phyloP scores from a whole-genome alignment of 1,140 invertebrate species.

The Penaeus chinensis region DNA sequence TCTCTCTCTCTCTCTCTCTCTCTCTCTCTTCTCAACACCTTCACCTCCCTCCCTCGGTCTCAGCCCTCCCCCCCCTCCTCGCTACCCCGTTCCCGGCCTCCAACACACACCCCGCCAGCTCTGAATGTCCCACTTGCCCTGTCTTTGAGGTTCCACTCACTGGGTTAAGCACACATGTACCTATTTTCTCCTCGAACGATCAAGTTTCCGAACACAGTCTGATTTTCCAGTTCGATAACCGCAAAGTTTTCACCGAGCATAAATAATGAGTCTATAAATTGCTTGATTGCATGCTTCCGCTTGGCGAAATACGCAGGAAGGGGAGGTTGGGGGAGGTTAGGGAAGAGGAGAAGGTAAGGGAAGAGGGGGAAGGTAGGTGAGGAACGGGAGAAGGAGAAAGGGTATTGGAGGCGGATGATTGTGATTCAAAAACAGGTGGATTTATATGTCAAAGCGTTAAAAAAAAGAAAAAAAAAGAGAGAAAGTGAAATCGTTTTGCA shows the following conservation, averaged over 20 bases:
- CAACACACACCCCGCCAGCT: not conserved
- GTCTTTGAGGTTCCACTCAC: too few relatives aligned
- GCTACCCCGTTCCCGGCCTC: not conserved
- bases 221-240: constrained; percentile 50
- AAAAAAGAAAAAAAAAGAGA: too few relatives aligned
- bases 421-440: too few relatives aligned
- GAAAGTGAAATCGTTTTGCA: too few relatives aligned
- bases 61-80: not conserved
- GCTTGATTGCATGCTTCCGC: constrained; percentile 50
- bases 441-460: too few relatives aligned
- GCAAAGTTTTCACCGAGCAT: constrained; percentile 30
- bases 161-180: not conserved
- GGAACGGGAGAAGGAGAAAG: too few relatives aligned
- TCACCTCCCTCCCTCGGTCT: not conserved
- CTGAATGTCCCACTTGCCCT: not conserved
- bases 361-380: not conserved
- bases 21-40: not conserved
- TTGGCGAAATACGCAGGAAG: constrained; percentile 10
- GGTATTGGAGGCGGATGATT: too few relatives aligned
- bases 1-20: not conserved
- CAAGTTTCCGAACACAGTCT: constrained; percentile 12
- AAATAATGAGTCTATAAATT: constrained; percentile 56
- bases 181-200: constrained; percentile 10
- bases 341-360: not conserved
- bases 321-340: not conserved